phyloP scores from a whole-genome alignment of 2,797 vertebrate genomes.

The Melanotaenia boesemani region DNA sequence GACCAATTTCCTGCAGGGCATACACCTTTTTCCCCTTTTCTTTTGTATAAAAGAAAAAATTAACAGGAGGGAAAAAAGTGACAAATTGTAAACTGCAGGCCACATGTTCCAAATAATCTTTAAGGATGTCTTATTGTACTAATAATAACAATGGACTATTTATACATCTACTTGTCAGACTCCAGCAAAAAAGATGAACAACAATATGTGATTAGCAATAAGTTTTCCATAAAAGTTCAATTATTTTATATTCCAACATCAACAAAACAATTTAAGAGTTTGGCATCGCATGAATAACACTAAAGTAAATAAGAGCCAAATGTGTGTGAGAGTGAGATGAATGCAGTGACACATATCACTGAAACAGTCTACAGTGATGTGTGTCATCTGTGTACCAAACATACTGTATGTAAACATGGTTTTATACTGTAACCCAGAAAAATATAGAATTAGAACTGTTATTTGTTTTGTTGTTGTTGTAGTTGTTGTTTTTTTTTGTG shows the following conservation, averaged over 20 bases:
- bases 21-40: background rate
- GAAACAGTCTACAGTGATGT: no score
- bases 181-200: background rate
- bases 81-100: background rate
- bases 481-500: no score
- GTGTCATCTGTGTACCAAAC: background rate
- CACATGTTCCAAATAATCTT: background rate
- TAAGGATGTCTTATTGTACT: background rate
- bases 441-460: background rate
- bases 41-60: background rate
- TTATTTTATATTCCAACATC: background rate
- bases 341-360: no score
- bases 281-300: no score
- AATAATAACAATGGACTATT: background rate
- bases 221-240: background rate
- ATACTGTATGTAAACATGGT: background rate
- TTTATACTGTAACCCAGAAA: background rate
- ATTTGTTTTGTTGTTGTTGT: no score
- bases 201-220: background rate
- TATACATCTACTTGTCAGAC: background rate
- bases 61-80: background rate
- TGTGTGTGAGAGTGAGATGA: no score
- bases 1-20: slow-evolving; percentile 8
- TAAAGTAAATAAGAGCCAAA: no score
- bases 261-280: background rate